phyloP scores from a whole-genome alignment of 2,113 vertebrate genomes.

The Fulmarus glacialis region DNA sequence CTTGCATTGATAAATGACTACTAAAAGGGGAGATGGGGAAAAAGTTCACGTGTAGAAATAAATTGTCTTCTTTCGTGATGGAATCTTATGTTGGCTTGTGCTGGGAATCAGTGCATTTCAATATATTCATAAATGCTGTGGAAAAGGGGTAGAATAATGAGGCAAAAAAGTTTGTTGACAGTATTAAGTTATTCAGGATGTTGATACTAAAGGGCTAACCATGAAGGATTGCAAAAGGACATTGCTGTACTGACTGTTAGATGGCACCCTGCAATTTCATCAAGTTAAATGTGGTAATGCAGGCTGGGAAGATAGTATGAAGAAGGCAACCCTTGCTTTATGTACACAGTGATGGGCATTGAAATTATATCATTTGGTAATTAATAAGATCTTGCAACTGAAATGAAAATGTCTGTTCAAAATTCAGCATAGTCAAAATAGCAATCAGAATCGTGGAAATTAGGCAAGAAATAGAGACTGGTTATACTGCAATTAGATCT shows the following conservation, averaged over 20 bases:
- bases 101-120: not conserved
- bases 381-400: not conserved
- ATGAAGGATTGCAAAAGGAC: not conserved
- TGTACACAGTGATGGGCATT: not conserved
- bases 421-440: not conserved
- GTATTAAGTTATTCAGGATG: not conserved
- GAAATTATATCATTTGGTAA: rapidly evolving
- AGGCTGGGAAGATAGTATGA: not conserved
- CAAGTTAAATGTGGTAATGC: not conserved
- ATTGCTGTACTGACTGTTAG: not conserved
- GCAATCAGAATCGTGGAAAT: not conserved
- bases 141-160: not conserved
- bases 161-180: not conserved
- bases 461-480: not conserved
- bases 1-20: not conserved
- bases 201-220: not conserved
- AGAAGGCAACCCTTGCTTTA: not conserved
- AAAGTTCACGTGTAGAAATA: not conserved
- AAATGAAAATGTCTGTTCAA: not conserved
- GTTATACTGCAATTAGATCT: not conserved
- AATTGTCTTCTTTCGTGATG: not conserved
- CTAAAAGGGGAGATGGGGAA: not conserved
- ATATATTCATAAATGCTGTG: not conserved
- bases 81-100: not conserved
- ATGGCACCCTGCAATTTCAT: not conserved